These are phyloP conservation scores for Coenonympha arcania DNA, from an alignment of 2,888 invertebrate species.

Conservation along the genomic window DNA sequence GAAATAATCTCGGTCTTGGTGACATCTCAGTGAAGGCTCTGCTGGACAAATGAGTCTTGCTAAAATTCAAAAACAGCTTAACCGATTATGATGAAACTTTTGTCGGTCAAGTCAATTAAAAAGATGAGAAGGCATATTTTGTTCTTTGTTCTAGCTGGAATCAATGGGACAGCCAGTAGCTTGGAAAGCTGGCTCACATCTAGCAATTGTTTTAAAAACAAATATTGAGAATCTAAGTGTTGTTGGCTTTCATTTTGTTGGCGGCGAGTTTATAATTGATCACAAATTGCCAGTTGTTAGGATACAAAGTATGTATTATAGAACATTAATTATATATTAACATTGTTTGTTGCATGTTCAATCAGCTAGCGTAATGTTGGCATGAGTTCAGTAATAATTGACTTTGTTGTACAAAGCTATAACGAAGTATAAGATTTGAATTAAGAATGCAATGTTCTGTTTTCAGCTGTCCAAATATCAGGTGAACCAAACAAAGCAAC, in stretches of 20 bases:
- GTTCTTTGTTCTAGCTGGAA: conserved; percentile 75
- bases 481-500: conserved; percentile 66
- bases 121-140: no score
- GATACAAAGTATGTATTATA: conserved; percentile 81
- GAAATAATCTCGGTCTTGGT: no score
- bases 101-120: no score
- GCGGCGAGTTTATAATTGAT: conserved; percentile 82
- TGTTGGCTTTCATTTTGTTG: conserved; percentile 81
- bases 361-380: not conserved
- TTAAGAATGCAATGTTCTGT: no score
- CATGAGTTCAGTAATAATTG: not conserved
- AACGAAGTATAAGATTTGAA: no score
- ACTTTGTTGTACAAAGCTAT: no score
- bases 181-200: conserved; percentile 83
- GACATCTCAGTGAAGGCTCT: no score
- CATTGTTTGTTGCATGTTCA: not conserved
- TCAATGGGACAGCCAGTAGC: conserved; percentile 84
- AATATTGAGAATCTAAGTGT: conserved; percentile 83
- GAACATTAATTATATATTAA: not conserved
- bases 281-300: conserved; percentile 82
- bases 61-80: no score
- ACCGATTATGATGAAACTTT: no score
- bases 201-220: conserved; percentile 83
- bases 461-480: conserved; percentile 60
- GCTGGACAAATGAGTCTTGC: no score